Percentiles rank a stretch among this genome's conserved stretches.
Conservation (phyloP, 2,888 invertebrate species). For the Neelides folsomi region DNA sequence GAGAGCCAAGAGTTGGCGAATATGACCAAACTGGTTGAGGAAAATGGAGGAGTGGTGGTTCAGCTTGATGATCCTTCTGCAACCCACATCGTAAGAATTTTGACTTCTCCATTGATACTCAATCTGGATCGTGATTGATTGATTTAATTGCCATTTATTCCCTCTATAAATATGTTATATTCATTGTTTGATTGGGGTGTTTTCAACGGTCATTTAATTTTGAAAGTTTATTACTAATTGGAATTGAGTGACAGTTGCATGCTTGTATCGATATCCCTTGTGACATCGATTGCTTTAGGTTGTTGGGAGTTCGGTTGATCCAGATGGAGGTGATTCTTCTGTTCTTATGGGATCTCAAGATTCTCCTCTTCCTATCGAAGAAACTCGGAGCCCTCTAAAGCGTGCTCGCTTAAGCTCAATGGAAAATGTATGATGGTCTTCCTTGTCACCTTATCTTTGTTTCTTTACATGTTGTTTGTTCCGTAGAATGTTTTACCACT, state of each 20-base stretch:
- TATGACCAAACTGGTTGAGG: slow-evolving; percentile 25
- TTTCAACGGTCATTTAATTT: neutral
- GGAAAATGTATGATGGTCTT: no score
- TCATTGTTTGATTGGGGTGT: slow-evolving; percentile 1
- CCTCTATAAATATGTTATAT: neutral
- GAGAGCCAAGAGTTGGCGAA: slow-evolving; percentile 18
- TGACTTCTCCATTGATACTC: neutral
- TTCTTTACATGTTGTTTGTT: no score
- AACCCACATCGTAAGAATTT: slow-evolving; percentile 74
- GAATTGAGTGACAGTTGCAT: no score
- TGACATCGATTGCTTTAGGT: slow-evolving; percentile 10
- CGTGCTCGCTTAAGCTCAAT: slow-evolving; percentile 21
- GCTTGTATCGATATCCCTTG: no score
- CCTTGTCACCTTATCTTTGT: no score
- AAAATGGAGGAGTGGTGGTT: slow-evolving; percentile 53
- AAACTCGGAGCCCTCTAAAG: slow-evolving; percentile 24
- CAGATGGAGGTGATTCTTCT: slow-evolving; percentile 12
- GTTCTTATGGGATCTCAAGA: slow-evolving; percentile 11
- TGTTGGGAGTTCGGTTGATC: slow-evolving; percentile 11
- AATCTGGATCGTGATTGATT: neutral
- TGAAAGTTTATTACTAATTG: neutral
- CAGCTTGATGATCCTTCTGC: slow-evolving; percentile 63
- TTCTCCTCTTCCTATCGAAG: slow-evolving; percentile 10
- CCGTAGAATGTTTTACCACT: no score
- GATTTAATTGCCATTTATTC: neutral